Conservation (phyloP, 2,113 vertebrate genomes). For the Romanogobio albipinnatus region DNA sequence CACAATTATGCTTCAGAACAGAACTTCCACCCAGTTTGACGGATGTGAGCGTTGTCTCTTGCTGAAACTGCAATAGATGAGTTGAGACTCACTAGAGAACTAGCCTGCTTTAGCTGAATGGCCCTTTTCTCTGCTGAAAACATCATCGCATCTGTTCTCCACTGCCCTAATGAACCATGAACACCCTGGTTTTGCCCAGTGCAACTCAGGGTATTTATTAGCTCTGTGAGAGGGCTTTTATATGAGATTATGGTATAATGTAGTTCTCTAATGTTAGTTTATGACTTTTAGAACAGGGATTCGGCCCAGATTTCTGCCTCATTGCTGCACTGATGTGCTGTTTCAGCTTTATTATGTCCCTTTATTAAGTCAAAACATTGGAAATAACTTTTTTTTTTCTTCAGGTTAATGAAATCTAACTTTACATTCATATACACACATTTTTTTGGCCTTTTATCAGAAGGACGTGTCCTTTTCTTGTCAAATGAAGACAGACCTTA, state of each 20-base stretch:
- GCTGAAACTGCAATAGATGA: neutral
- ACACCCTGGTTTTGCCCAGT: neutral
- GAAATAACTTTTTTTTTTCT: neutral
- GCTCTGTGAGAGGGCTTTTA: conserved; percentile 16
- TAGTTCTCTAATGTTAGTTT: conserved; percentile 41
- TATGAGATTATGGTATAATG: conserved; percentile 12
- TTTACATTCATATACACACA: neutral
- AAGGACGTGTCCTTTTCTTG: neutral
- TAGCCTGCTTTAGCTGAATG: neutral
- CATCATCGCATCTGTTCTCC: neutral
- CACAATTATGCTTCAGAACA: conserved; percentile 42
- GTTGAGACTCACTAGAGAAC: neutral
- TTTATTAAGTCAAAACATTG: conserved; percentile 6
- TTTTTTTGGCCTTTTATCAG: neutral
- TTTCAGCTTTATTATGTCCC: neutral
- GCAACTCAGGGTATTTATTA: conserved; percentile 13
- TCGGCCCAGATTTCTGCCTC: neutral
- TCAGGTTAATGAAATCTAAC: conserved; percentile 16
- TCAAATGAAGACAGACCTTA: neutral
- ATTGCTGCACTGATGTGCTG: neutral
- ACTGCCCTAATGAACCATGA: conserved; percentile 9
- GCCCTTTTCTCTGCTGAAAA: neutral
- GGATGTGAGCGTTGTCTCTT: neutral
- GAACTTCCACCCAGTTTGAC: neutral
- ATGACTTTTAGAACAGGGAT: conserved; percentile 14